A percentile compares a stretch with the other conserved stretches of the same genome.
Evolutionary conservation across 2,113 vertebrate species (phyloP).

Genomic region (Nycticryphes semicollaris): DNA sequence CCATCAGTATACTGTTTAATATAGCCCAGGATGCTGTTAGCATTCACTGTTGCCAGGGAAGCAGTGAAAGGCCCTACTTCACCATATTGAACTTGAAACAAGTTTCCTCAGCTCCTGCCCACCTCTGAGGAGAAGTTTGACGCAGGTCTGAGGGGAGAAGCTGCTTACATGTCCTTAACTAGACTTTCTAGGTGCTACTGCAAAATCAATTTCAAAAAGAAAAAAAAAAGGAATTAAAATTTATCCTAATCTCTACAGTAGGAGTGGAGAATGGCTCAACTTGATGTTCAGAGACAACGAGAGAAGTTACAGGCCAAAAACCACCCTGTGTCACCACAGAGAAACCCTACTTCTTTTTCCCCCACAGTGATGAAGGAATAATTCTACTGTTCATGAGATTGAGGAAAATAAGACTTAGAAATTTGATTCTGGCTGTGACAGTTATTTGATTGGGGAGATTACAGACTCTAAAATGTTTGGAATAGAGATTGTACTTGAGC

Average conservation of each 20-base stretch:
- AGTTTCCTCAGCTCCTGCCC: background rate
- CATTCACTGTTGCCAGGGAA: background rate
- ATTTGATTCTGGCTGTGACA: slow-evolving; percentile 15
- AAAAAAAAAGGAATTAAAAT: background rate
- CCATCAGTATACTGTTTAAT: background rate
- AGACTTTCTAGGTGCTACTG: background rate
- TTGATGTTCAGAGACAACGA: background rate
- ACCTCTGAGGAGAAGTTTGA: background rate
- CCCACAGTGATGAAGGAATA: background rate
- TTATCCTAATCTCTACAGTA: background rate
- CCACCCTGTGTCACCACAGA: background rate
- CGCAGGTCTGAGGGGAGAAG: background rate
- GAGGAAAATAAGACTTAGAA: slow-evolving; percentile 28
- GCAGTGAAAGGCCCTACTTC: background rate
- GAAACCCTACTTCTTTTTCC: background rate
- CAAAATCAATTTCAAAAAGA: background rate
- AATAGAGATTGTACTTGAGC: background rate
- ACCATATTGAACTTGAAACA: background rate
- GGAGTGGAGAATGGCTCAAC: background rate
- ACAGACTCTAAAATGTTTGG: slow-evolving; percentile 35
- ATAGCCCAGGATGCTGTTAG: background rate
- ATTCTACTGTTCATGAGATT: background rate
- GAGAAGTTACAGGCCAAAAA: background rate
- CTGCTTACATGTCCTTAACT: background rate
- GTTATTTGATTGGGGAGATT: slow-evolving; percentile 44